Base-by-base conservation (phyloP, 2,888 invertebrate species). In the Chloroclystis v-ata region DNA sequence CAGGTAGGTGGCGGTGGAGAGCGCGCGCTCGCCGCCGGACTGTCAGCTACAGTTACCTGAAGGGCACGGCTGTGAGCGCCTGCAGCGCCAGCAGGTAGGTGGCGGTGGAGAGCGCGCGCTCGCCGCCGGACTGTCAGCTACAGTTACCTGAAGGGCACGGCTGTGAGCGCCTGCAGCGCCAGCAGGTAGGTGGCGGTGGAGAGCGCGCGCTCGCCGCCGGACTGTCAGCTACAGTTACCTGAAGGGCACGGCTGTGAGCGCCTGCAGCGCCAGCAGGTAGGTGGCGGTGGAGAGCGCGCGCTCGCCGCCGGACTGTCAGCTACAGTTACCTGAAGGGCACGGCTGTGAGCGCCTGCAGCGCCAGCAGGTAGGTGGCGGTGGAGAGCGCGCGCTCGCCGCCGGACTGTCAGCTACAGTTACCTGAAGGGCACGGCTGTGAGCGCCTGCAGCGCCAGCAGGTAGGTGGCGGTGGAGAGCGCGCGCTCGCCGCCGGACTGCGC, bases 221-320 rank as follows among this genome's bases (percentile, higher is more conserved):
- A 97, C 84, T 99, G 99, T 52, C 92, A 91, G 67, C 92, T 91
- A 0, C 93, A 89, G 7, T 10, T n/a, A 12, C 29, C 29, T 12
- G 29, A 10, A 11, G 11, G 29, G 11, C 29, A 12, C 29, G 9
- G 26, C 26, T 37, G 95, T 95, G 43, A 99, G 81, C 64, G 94
- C 93, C 64, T 94, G 92, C 28, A 98, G 77, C 28, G 26, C 26
- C 5, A 26, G 26, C 26, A 26, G 26, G 9, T 6, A 26, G 26
- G 29, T 10, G 12, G 12, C 29, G 8, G 26, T 26, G 26, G 5
- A 26, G 8, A 26, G 9, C 26, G 26, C 26, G 26, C 26, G 26
- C 26, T 99, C 99, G 0, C 99, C 99, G 1, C 99, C 99, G 56
- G 97, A 97, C 84, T 99, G 99, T 52, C 92, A 91, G 67, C 92